Evolutionary conservation across 2,797 vertebrate species (phyloP).

Genomic region (Sebastes itinus): DNA sequence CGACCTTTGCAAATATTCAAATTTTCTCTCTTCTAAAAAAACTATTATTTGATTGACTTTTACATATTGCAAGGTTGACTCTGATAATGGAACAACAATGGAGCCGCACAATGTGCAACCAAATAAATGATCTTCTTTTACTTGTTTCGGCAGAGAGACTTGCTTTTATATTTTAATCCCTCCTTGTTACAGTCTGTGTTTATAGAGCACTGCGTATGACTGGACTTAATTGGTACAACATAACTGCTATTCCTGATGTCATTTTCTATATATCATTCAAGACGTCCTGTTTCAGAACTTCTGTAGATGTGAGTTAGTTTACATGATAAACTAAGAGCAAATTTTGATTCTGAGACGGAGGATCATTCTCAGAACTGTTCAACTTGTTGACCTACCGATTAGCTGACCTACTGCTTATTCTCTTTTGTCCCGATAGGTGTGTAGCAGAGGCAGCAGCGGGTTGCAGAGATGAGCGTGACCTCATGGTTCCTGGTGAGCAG

Average conservation of each 20-base stretch:
- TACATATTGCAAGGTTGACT: background rate
- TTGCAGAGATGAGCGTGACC: slow-evolving; percentile 92
- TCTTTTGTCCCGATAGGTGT: slow-evolving; percentile 63
- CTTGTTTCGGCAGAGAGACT: background rate
- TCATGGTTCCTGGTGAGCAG: slow-evolving; percentile 99
- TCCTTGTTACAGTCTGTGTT: background rate
- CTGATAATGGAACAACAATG: background rate
- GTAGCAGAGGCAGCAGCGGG: slow-evolving; percentile 40
- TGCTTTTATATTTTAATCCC: background rate
- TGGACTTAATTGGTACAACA: background rate
- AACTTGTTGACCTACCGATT: background rate
- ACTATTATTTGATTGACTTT: background rate
- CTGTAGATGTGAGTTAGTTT: background rate
- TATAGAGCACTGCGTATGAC: background rate
- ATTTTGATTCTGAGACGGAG: background rate
- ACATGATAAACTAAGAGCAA: background rate
- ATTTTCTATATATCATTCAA: background rate
- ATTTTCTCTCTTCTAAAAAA: background rate
- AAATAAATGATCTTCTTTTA: background rate
- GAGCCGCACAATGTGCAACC: background rate
- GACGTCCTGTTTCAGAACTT: background rate
- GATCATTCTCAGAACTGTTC: background rate
- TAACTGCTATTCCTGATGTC: background rate
- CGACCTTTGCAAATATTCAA: background rate
- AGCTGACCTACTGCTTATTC: background rate